phyloP scores from a whole-genome alignment of 2,888 invertebrate genomes.

The Trichacis sp. region DNA sequence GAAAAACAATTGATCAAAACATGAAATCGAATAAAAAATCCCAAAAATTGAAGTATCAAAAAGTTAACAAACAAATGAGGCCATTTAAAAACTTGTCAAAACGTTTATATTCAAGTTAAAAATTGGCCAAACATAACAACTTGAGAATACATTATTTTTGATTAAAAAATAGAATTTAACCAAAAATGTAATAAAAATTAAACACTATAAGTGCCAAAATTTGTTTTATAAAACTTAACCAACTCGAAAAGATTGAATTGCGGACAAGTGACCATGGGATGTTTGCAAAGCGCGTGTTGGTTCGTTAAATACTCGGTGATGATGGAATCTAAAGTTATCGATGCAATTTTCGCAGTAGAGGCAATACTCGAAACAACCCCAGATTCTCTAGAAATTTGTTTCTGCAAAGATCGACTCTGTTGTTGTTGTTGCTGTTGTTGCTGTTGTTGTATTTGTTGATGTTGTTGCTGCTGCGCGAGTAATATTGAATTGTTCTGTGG shows the following conservation, averaged over 20 bases:
- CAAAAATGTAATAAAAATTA: no score
- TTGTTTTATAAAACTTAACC: constrained; percentile 66
- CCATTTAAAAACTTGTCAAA: no score
- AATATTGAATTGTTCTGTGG: constrained; percentile 26
- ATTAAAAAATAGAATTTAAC: no score
- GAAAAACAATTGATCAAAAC: no score
- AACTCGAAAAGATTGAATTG: constrained; percentile 93
- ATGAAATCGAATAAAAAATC: no score
- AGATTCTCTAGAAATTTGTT: constrained; percentile 68
- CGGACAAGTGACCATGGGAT: constrained; percentile 97
- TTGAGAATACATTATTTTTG: no score
- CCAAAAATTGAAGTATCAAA: no score
- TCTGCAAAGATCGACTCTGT: constrained; percentile 72
- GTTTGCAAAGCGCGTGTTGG: constrained; percentile 97
- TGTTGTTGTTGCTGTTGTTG: constrained; percentile 46
- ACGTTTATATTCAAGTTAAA: no score
- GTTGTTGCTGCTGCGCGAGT: constrained; percentile 55
- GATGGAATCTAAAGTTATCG: constrained; percentile 87
- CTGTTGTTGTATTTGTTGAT: no score
- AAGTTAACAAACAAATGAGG: no score
- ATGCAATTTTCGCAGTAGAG: constrained; percentile 56
- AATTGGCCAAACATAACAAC: no score
- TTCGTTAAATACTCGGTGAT: constrained; percentile 96
- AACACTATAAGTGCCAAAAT: no score
- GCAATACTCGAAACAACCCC: constrained; percentile 59